Conservation (phyloP, 2,888 invertebrate species). For the Anticlea derivata region DNA sequence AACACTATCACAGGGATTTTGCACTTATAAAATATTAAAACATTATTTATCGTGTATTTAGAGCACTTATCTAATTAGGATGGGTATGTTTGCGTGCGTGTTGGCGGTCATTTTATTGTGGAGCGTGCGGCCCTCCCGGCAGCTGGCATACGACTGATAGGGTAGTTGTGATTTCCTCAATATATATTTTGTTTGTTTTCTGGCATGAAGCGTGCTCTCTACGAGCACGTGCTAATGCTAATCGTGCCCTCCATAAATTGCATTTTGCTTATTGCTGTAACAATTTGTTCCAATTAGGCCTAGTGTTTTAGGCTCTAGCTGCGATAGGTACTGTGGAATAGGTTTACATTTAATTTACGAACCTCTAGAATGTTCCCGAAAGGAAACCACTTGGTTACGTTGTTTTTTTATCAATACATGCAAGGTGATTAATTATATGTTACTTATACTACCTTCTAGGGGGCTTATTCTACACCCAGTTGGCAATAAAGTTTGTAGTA, state of each 20-base stretch:
- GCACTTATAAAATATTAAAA: conserved; percentile 30
- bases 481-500: too few species aligned
- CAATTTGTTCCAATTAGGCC: background rate
- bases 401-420: too few species aligned
- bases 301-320: too few species aligned
- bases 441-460: too few species aligned
- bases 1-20: conserved; percentile 60
- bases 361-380: too few species aligned
- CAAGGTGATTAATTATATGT: too few species aligned
- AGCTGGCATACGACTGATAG: conserved; percentile 22
- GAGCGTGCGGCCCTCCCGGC: conserved; percentile 11
- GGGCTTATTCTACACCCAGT: too few species aligned
- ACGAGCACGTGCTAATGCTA: background rate
- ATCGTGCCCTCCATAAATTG: conserved; percentile 15
- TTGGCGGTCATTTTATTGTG: conserved; percentile 22
- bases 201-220: background rate
- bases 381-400: too few species aligned
- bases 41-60: conserved; percentile 22
- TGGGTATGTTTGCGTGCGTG: conserved; percentile 16
- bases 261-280: background rate
- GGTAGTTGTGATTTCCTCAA: conserved; percentile 11
- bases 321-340: too few species aligned
- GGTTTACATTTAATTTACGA: too few species aligned
- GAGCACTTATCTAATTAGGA: conserved; percentile 16
- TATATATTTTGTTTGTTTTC: conserved; percentile 26